These are phyloP conservation scores for Triplophysa yarkandensis DNA, from an alignment of 2,797 vertebrate genomes.

Conservation along the genomic window DNA sequence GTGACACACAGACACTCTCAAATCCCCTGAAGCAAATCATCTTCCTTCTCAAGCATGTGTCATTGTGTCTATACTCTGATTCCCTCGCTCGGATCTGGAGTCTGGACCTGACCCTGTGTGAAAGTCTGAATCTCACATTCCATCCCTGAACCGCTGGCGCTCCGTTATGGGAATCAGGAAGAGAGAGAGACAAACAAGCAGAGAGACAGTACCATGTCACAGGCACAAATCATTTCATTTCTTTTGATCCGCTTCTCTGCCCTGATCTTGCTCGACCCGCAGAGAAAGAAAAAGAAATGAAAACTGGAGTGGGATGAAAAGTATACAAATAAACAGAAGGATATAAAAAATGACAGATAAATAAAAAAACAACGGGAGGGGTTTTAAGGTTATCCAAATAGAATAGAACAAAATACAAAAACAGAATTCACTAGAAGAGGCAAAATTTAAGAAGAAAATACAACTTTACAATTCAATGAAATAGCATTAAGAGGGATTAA, in stretches of 20 bases:
- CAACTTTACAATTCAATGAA: neutral
- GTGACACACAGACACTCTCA: neutral
- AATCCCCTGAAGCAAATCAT: neutral
- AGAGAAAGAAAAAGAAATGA: constrained; percentile 1
- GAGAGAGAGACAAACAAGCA: constrained; percentile 48
- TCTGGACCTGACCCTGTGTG: constrained; percentile 84
- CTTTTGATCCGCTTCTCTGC: constrained; percentile 13
- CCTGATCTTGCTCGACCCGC: constrained; percentile 5
- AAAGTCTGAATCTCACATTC: constrained; percentile 83
- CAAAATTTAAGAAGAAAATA: neutral
- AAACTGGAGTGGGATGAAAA: constrained; percentile 3
- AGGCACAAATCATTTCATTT: constrained; percentile 17
- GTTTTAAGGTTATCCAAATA: too few species aligned
- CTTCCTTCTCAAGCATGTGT: constrained; percentile 7
- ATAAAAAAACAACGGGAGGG: neutral
- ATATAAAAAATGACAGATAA: neutral
- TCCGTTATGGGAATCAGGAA: constrained; percentile 79
- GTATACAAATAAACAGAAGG: neutral
- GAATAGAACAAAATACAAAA: too few species aligned
- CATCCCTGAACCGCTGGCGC: constrained; percentile 78
- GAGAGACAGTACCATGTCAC: neutral
- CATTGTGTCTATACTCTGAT: constrained; percentile 37
- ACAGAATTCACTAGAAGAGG: neutral
- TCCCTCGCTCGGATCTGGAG: constrained; percentile 67
- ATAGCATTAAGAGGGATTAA: neutral